Conservation (phyloP, 2,888 invertebrate species). For the Microplitis manilae region DNA sequence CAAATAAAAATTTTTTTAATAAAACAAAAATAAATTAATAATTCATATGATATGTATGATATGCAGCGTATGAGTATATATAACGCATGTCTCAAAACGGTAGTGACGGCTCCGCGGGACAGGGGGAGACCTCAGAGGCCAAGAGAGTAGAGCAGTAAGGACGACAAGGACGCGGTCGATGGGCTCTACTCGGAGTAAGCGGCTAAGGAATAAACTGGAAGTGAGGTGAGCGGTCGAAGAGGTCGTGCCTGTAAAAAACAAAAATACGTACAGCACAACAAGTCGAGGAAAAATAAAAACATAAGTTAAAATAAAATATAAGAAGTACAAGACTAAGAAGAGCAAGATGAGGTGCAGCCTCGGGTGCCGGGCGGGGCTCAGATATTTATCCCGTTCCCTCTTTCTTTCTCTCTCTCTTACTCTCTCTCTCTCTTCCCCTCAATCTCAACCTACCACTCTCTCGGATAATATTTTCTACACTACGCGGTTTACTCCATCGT, state of each 20-base stretch:
- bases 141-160: conserved; percentile 12
- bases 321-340: conserved; percentile 60
- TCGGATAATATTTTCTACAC: neutral
- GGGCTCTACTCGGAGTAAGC: conserved; percentile 32
- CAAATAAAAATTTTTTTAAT: too few relatives aligned
- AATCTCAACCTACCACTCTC: conserved; percentile 46
- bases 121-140: neutral
- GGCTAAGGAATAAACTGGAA: conserved; percentile 39
- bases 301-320: conserved; percentile 52
- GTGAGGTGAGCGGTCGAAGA: conserved; percentile 47
- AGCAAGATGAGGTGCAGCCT: conserved; percentile 63
- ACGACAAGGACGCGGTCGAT: conserved; percentile 45
- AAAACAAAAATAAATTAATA: too few relatives aligned
- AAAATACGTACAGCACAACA: conserved; percentile 47
- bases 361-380: conserved; percentile 71
- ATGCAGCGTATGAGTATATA: neutral
- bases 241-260: conserved; percentile 45
- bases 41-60: too few relatives aligned
- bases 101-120: neutral
- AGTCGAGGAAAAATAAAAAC: conserved; percentile 52
- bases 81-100: conserved; percentile 24
- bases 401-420: conserved; percentile 56
- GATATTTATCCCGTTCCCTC: conserved; percentile 71
- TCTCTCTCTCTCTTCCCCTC: conserved; percentile 46
- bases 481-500: neutral